Base-by-base conservation (phyloP, 2,113 vertebrate genomes). In the Lamprologus lemairii region DNA sequence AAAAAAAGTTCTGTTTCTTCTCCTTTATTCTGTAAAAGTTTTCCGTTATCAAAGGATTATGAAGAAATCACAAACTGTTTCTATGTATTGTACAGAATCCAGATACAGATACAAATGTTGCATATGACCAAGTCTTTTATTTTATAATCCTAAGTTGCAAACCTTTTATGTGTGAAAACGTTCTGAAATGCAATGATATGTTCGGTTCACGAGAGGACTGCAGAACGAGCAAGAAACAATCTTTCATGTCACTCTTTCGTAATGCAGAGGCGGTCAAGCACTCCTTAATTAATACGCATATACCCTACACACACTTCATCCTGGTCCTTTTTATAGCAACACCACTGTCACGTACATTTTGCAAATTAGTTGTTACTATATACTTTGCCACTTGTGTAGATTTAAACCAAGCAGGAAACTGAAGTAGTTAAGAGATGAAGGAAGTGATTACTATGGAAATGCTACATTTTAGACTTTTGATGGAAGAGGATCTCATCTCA, bases 251-350 rank as follows among this genome's bases (percentile, higher is more conserved):
- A 86, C 89, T 88, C 55, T 91, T 92, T 92, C 82, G 11, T 91
- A 75, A 84, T 86, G 90, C 90, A 89, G 58, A 91, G 88, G 93
- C 87, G 84, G 83, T 82, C 75, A 90, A 83, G 86, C 94, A 92
- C 92, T 89, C 88, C 47, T 89, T 84, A 55, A 93, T 91, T 89
- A 87, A 87, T 91, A 93, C 82, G n/a, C 88, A 93, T 91, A 86
- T 93, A 94, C 65, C 92, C 85, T 53, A 95, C 85, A 93, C 95
- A 94, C 94, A 95, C 91, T 95, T 97, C 96, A 94, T 96, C 95
- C 96, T 93, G 95, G 93, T 95, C 95, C 95, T 90, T 97, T 97
- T 97, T 96, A 90, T 94, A 91, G 92, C 91, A 96, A 93, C 93
- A 95, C 95, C 89, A 88, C 91, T 87, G 92, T 95, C 94, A 95